Conservation (phyloP, 1,140 invertebrate genomes). For the Odontomachus brunneus region DNA sequence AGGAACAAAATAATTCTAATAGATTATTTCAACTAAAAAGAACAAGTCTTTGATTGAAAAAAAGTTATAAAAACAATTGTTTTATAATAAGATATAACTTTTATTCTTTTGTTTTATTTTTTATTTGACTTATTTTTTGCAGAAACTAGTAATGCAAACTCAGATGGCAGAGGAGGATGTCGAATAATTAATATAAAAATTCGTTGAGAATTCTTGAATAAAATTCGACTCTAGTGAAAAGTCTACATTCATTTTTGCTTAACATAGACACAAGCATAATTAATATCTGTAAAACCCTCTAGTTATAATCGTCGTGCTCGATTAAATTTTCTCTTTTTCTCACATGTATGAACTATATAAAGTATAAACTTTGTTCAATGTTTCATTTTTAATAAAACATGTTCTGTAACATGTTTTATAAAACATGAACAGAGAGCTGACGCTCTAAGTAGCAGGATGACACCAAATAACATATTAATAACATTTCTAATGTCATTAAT, state of each 20-base stretch:
- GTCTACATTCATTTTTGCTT: slow-evolving; percentile 65
- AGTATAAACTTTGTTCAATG: slow-evolving; percentile 28
- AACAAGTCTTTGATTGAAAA: no score
- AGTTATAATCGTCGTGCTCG: slow-evolving; percentile 38
- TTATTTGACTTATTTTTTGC: slow-evolving; percentile 71
- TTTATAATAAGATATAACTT: slow-evolving; percentile 8
- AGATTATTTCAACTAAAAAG: no score
- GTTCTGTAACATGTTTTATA: no score
- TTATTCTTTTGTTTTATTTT: slow-evolving; percentile 16
- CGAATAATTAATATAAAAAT: slow-evolving; percentile 77
- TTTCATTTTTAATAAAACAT: slow-evolving; percentile 24
- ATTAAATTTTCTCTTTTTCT: slow-evolving; percentile 64
- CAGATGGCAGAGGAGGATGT: slow-evolving; percentile 83
- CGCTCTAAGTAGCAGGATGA: no score
- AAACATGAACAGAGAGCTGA: background rate
- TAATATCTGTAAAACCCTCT: slow-evolving; percentile 50
- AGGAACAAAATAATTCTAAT: no score
- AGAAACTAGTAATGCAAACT: slow-evolving; percentile 79
- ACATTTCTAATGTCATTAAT: no score
- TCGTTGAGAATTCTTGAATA: slow-evolving; percentile 75
- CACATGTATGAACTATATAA: slow-evolving; percentile 14
- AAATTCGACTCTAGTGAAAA: slow-evolving; percentile 72
- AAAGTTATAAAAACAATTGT: background rate
- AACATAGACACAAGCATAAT: slow-evolving; percentile 51
- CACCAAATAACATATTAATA: no score